Conservation (phyloP, 2,888 invertebrate genomes). For the Epistrophe grossulariae region DNA sequence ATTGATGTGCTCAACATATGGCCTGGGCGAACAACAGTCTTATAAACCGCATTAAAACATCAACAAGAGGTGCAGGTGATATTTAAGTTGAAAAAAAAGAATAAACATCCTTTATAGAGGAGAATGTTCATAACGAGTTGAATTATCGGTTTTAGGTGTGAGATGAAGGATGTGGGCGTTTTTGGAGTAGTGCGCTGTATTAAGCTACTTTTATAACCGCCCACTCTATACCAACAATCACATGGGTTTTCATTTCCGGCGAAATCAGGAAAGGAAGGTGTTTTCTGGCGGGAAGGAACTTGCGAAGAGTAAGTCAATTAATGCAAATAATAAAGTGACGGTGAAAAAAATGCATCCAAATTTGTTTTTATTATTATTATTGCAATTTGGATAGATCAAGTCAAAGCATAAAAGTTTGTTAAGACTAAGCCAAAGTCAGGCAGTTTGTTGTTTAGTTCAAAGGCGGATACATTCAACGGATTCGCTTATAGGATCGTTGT, state of each 20-base stretch:
- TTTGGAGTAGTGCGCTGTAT: constrained; percentile 25
- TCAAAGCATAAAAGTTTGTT: no score
- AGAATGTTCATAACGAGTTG: constrained; percentile 52
- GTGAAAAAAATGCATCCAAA: no score
- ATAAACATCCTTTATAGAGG: constrained; percentile 51
- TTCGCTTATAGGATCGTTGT: no score
- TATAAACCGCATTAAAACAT: background rate
- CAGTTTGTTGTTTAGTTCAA: no score
- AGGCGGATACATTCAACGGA: no score
- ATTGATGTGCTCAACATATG: constrained; percentile 53
- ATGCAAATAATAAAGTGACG: no score
- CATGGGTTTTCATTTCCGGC: constrained; percentile 46
- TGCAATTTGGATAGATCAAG: no score
- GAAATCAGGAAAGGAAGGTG: constrained; percentile 4
- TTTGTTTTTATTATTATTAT: no score
- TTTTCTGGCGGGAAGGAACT: background rate
- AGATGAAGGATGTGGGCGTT: constrained; percentile 71
- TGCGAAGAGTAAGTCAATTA: background rate
- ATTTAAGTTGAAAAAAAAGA: constrained; percentile 23
- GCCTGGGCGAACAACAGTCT: constrained; percentile 30
- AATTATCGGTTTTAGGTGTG: constrained; percentile 59
- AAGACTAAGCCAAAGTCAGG: no score
- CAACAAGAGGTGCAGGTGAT: constrained; percentile 30
- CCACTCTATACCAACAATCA: constrained; percentile 10
- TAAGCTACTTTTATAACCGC: constrained; percentile 44